Evolutionary conservation across 53 echinoderm and acorn worm genomes (phyloP).

Genomic region (Antedon mediterranea): DNA sequence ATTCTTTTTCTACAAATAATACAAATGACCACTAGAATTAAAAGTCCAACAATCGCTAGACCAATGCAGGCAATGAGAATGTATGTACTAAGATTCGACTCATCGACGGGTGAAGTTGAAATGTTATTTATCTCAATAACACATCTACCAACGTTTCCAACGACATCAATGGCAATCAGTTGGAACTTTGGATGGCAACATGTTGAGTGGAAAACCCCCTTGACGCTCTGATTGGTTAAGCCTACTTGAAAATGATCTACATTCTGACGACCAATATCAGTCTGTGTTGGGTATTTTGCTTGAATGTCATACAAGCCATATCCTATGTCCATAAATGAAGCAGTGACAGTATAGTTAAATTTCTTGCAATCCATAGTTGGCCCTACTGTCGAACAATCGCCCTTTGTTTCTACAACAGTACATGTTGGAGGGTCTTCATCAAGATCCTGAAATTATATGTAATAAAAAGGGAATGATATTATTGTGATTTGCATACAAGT

Average conservation of each 20-base stretch:
- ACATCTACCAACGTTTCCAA: not conserved
- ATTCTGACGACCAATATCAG: not conserved
- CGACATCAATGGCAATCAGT: not conserved
- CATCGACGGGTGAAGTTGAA: not conserved
- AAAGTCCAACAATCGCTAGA: not conserved
- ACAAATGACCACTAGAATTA: not conserved
- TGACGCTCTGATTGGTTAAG: not conserved
- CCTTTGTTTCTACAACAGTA: not conserved
- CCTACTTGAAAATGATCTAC: not conserved
- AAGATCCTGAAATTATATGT: not conserved
- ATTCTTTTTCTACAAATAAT: not conserved
- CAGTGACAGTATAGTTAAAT: not conserved
- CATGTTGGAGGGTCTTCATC: not conserved
- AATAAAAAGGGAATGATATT: too few species aligned
- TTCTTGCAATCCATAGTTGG: not conserved
- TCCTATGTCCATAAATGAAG: not conserved
- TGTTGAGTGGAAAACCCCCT: not conserved
- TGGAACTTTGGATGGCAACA: not conserved
- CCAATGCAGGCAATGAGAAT: not conserved
- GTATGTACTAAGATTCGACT: not conserved
- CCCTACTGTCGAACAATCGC: not conserved
- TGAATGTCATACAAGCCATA: not conserved
- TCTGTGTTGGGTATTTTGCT: not conserved
- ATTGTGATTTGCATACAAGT: too few species aligned
- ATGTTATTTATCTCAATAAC: not conserved